phyloP scores from a whole-genome alignment of 2,797 vertebrate genomes.

The Acanthiza pusilla region DNA sequence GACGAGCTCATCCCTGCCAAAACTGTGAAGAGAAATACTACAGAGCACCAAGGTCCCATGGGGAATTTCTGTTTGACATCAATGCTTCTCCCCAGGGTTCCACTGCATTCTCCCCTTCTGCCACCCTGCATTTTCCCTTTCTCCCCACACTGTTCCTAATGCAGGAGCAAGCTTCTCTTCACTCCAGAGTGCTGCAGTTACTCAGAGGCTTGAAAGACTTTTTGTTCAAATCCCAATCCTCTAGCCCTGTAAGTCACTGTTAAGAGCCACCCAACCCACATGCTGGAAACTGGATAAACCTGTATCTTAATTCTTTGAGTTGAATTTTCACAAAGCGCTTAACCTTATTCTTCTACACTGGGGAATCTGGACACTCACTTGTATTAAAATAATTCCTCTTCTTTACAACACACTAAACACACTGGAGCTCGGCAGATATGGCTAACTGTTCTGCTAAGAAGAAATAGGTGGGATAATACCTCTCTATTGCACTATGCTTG shows the following conservation, averaged over 20 bases:
- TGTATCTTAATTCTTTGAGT: not conserved
- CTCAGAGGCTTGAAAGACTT: not conserved
- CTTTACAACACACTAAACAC: not conserved
- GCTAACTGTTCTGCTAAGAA: not conserved
- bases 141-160: not conserved
- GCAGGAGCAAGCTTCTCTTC: not conserved
- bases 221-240: too few relatives aligned
- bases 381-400: not conserved
- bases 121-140: not conserved
- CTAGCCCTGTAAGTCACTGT: not conserved
- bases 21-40: not conserved
- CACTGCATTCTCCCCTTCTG: not conserved
- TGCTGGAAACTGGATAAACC: not conserved
- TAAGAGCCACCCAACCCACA: not conserved
- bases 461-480: not conserved
- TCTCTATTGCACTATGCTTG: not conserved
- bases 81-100: not conserved
- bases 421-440: not conserved
- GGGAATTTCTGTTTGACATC: not conserved
- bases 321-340: not conserved
- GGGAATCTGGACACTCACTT: not conserved
- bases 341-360: not conserved
- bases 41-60: not conserved
- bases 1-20: not conserved
- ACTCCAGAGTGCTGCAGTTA: not conserved